Evolutionary conservation across 2,113 vertebrate species (phyloP).

Genomic region (Callospermophilus lateralis): DNA sequence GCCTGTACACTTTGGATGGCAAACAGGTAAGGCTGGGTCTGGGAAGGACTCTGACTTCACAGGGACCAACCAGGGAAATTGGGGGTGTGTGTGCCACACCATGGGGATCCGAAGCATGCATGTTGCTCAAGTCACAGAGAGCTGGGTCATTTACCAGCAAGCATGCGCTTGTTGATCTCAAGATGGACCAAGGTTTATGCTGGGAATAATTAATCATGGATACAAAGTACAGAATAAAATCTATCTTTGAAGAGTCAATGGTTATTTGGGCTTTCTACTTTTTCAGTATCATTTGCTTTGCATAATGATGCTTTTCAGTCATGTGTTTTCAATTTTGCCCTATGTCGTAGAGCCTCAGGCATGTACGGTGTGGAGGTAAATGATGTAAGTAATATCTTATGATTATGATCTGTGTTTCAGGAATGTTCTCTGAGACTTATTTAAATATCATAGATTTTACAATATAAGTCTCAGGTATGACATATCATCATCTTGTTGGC

Average conservation of each 20-base stretch:
- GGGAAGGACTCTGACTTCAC: neutral
- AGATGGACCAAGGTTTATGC: neutral
- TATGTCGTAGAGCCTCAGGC: neutral
- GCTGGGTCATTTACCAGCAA: neutral
- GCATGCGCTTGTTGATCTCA: neutral
- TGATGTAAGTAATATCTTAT: neutral
- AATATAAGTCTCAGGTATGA: neutral
- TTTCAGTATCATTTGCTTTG: neutral
- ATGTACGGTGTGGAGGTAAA: neutral
- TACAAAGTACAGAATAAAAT: neutral
- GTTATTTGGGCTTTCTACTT: neutral
- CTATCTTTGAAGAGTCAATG: neutral
- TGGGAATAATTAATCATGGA: neutral
- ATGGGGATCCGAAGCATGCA: neutral
- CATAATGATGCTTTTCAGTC: neutral
- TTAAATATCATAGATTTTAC: slow-evolving; percentile 11
- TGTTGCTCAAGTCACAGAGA: neutral
- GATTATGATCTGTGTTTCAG: slow-evolving; percentile 29
- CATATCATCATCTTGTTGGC: neutral
- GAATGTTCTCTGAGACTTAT: slow-evolving; percentile 11
- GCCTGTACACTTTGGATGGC: slow-evolving; percentile 96
- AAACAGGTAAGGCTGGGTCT: slow-evolving; percentile 91
- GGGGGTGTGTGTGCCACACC: fast-evolving
- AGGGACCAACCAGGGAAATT: neutral
- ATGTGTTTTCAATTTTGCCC: neutral